Evolutionary conservation across 2,797 vertebrate genomes (phyloP).

Genomic region (Tarsius wallacei): DNA sequence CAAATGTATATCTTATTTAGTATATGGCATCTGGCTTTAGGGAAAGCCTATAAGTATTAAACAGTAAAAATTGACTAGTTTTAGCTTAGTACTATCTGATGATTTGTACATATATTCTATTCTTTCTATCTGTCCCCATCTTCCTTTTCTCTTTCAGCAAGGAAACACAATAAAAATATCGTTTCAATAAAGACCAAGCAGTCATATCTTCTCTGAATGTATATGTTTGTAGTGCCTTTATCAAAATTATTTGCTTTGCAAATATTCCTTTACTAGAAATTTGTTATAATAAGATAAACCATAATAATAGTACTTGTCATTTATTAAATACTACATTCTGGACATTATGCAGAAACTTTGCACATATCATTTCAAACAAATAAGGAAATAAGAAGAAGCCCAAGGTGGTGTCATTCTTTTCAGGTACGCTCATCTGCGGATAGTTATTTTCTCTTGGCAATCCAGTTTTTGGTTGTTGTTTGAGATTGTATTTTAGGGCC

Average conservation of each 20-base stretch:
- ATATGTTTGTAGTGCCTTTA: slow-evolving; percentile 18
- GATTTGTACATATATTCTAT: neutral
- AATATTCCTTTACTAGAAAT: slow-evolving; percentile 52
- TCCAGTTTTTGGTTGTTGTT: slow-evolving; percentile 5
- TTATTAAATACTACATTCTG: neutral
- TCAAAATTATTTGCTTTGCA: slow-evolving; percentile 39
- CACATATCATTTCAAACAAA: slow-evolving; percentile 43
- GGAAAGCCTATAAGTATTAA: slow-evolving; percentile 51
- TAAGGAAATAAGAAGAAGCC: slow-evolving; percentile 10
- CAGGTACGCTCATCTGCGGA: neutral
- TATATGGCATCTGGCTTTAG: slow-evolving; percentile 17
- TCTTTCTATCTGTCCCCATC: neutral
- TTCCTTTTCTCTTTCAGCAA: neutral
- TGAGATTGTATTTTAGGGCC: neutral
- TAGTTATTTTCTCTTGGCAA: slow-evolving; percentile 7
- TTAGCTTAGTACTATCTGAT: neutral
- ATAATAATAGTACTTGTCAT: neutral
- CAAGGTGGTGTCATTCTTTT: neutral
- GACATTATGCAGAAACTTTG: neutral
- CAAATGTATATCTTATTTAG: neutral
- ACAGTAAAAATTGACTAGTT: slow-evolving; percentile 38
- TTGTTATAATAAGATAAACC: slow-evolving; percentile 6
- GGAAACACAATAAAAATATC: neutral
- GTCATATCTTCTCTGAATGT: neutral
- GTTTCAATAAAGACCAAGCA: neutral